Percentiles rank a stretch among this genome's conserved stretches.
Conservation (phyloP, 2,113 vertebrate genomes). For the Poicephalus gulielmi region DNA sequence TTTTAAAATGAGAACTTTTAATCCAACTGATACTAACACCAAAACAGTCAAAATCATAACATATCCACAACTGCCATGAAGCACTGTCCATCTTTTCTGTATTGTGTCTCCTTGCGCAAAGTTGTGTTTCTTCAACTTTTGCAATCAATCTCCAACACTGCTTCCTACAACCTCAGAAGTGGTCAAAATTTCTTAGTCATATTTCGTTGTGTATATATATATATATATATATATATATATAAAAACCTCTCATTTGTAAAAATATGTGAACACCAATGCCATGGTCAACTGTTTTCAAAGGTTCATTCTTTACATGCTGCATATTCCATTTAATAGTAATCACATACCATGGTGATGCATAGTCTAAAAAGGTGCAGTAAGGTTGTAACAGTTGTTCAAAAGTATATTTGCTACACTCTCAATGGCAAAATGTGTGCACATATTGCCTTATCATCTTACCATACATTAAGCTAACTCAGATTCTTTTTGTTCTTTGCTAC, state of each 20-base stretch:
- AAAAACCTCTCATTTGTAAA: not conserved
- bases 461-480: not conserved
- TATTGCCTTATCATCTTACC: not conserved
- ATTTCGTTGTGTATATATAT: not conserved
- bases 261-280: not conserved
- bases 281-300: not conserved
- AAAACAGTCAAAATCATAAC: not conserved
- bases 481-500: not conserved
- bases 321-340: not conserved
- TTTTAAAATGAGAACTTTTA: not conserved
- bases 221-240: rapidly evolving
- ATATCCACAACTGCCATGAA: not conserved
- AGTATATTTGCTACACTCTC: not conserved
- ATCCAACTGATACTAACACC: not conserved
- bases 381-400: not conserved
- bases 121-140: not conserved
- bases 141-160: not conserved
- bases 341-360: not conserved
- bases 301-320: not conserved
- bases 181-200: not conserved
- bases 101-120: not conserved
- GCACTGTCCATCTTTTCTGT: not conserved
- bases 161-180: not conserved
- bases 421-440: not conserved
- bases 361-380: not conserved